A percentile compares a stretch with the other conserved stretches of the same genome.
Evolutionary conservation across 2,797 vertebrate species (phyloP).

Genomic region (Euthynnus affinis): DNA sequence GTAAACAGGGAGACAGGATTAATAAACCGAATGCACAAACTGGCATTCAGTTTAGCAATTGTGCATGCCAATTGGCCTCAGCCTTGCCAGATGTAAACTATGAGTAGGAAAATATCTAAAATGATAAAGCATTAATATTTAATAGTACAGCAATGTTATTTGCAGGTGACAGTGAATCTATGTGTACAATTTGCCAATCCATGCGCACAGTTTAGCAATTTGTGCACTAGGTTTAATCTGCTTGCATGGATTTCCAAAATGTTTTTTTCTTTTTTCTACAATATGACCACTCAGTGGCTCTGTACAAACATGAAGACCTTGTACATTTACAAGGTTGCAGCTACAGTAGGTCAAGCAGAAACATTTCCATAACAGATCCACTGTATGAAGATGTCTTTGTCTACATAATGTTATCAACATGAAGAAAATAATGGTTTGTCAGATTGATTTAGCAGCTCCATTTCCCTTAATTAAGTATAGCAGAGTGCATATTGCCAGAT

Average conservation of each 20-base stretch:
- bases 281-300: too few species aligned
- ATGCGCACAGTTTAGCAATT: too few species aligned
- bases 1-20: too few species aligned
- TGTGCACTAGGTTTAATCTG: too few species aligned
- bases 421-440: constrained; percentile 21
- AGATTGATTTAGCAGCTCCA: constrained; percentile 26
- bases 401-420: constrained; percentile 15
- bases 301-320: too few species aligned
- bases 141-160: neutral
- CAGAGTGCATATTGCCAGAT: constrained; percentile 24
- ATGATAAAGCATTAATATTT: too few species aligned
- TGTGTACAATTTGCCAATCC: too few species aligned
- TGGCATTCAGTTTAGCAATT: neutral
- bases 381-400: neutral
- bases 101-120: neutral
- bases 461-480: constrained; percentile 36
- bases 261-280: too few species aligned
- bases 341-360: neutral
- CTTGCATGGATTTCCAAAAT: too few species aligned
- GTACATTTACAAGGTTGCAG: too few species aligned
- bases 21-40: neutral
- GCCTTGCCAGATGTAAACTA: neutral
- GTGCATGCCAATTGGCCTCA: neutral
- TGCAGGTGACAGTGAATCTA: neutral
- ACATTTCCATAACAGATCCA: neutral